Base-by-base conservation (phyloP, 2,797 vertebrate genomes). In the Aotus griseimembra region DNA sequence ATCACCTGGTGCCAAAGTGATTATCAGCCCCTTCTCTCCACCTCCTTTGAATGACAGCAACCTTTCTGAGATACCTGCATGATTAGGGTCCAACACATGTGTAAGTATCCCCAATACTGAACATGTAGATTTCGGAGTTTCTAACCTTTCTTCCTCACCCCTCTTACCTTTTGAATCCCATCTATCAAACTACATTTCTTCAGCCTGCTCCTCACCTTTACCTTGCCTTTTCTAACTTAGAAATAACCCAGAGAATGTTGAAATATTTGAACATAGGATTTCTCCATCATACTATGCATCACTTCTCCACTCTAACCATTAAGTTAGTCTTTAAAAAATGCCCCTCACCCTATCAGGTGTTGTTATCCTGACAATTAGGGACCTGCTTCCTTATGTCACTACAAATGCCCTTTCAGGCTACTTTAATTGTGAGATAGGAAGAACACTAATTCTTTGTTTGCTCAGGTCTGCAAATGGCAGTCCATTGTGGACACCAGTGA, bases 21-120 rank as follows among this genome's bases (percentile, higher is more conserved):
- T 30, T 30, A 52, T 30, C 26, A 50, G 5, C 20, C 41, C 1
- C 26, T 10, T 77, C 10, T 82, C 15, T 52, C 36, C 0, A 44
- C 2, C 50, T 52, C 22, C 36, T 92, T 79, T 39, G 84, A 79
- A 77, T 15, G 28, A 87, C 1, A 50, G 39, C 28, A 57, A 64
- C 1, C 13, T 72, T 9, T 41, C 13, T 50, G 39, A 52, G n/a
- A 58, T 2, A 77, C 19, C 22, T 64, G 15, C 28, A 36, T 57
- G 3, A 1, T 5, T 11, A 22, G 48, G 26, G 12, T n/a, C 15
- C 1, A 7, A 3, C 15, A 24, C 20, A 46, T 36, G 2, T 22
- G 4, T 39, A 30, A 33, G 30, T 12, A 48, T 15, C 28, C 30
- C 44, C 7, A 39, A 12, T 15, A n/a, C 7, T 30, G 4, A 55